Evolutionary conservation across 2,797 vertebrate species (phyloP), one percentile per base, ranked within the genome.

Genomic region (Lycodopsis pacificus): DNA sequence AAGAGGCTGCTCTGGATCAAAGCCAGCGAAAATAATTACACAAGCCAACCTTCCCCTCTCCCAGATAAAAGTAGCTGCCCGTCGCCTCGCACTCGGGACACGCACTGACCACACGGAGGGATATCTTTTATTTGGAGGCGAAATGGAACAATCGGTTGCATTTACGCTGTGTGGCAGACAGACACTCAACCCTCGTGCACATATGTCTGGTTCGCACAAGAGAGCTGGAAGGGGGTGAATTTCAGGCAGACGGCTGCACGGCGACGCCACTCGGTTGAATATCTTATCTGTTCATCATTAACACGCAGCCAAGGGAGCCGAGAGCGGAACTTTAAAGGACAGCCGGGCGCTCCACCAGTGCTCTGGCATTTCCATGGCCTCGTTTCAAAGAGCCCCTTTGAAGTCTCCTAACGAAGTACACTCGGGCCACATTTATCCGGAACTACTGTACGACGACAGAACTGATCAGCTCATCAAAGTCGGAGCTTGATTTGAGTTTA

Each of bases 1-100:
- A 89, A 87, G 89, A 92, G 73, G 84, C 87, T 83, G 81, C 77
- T 86, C 91, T 92, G 93, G 92, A 95, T 96, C 92, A 94, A 94
- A 95, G 94, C 94, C 92, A 91, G 89, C 38, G 76, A 83, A 92
- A 92, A 91, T 95, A 93, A 95, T 94, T 93, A 94, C 91, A 90
- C 89, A 79, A 82, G 64, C 89, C 73, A 53, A 66, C 79, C 81
- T 76, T 83, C 80, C 57, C 44, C 62, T 81, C 81, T 65, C 71
- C 64, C 13, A 82, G 85, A 90, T 90, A 91, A 91, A 84, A 85
- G 77, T 71, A 56, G 68, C 82, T 54, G 81, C 79, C 83, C 79
- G 73, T 83, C 38, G 83, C 80, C 88, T 78, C 69, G 2, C 81
- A 69, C 74, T 81, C 71, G 54, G 86, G 86, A 87, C 84, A 79